Conservation (phyloP, 30 jellyfish, hydroid and myxozoan species). For the Chrysaora quinquecirrha region DNA sequence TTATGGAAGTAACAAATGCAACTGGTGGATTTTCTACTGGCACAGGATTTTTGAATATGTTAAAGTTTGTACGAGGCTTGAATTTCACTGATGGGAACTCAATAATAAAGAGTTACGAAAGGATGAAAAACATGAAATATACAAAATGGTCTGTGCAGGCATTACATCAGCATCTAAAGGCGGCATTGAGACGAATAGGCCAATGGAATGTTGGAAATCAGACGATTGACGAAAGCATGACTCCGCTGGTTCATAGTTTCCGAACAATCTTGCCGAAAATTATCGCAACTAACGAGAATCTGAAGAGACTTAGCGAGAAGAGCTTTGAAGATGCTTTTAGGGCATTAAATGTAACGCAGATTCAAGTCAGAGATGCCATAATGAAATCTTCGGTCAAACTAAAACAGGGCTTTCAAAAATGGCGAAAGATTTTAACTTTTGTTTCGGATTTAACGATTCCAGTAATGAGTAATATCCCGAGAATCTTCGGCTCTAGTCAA, state of each 20-base stretch:
- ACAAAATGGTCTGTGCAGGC: constrained; percentile 48
- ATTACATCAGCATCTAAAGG: constrained; percentile 34
- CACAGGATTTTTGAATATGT: constrained; percentile 40
- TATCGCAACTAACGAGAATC: not conserved
- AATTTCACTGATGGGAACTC: constrained; percentile 65
- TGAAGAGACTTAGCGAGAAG: not conserved
- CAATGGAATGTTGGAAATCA: constrained; percentile 34
- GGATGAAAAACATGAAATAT: constrained; percentile 44
- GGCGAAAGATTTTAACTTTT: constrained; percentile 50
- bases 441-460: constrained; percentile 55
- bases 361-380: not conserved
- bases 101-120: constrained; percentile 38
- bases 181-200: constrained; percentile 53
- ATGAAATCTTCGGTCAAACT: not conserved
- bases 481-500: not conserved
- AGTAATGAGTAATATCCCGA: constrained; percentile 5
- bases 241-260: constrained; percentile 47
- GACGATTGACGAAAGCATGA: constrained; percentile 46
- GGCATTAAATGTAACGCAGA: not conserved
- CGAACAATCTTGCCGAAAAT: constrained; percentile 28
- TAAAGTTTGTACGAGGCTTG: constrained; percentile 43
- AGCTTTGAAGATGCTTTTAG: not conserved
- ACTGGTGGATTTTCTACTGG: constrained; percentile 72
- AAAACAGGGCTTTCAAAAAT: constrained; percentile 20
- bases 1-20: constrained; percentile 45